Conservation (phyloP, 2,113 vertebrate genomes). For the Eulacestoma nigropectus region DNA sequence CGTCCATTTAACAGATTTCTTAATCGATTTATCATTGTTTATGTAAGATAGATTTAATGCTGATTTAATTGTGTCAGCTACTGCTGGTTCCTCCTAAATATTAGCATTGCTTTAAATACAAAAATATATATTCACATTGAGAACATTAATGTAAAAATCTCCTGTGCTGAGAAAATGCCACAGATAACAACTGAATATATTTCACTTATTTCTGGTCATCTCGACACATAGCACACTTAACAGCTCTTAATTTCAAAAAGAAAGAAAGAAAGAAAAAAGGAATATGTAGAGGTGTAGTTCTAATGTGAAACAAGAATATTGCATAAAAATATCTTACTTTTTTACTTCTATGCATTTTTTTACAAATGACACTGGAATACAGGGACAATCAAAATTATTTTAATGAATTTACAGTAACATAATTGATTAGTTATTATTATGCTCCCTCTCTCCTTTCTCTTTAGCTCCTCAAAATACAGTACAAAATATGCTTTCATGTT, state of each 20-base stretch:
- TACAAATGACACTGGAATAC: neutral
- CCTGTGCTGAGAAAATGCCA: conserved; percentile 10
- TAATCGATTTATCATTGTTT: neutral
- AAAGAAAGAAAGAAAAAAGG: neutral
- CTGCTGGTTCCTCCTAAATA: neutral
- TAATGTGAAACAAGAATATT: neutral
- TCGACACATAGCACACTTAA: neutral
- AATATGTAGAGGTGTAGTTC: neutral
- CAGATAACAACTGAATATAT: neutral
- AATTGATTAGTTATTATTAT: neutral
- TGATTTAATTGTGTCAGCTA: neutral
- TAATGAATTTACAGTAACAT: conserved; percentile 20
- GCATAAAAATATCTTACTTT: neutral
- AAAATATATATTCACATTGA: neutral
- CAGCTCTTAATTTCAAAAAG: neutral
- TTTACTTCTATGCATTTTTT: neutral
- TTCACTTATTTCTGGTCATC: conserved; percentile 1
- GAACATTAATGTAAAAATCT: neutral
- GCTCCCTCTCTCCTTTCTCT: neutral
- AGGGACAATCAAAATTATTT: neutral
- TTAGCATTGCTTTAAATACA: neutral
- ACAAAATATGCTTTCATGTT: conserved; percentile 29
- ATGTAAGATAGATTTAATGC: neutral
- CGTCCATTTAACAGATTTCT: neutral
- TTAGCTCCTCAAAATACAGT: neutral